Conservation (phyloP, 1,140 invertebrate species). For the Drepana arcuata region DNA sequence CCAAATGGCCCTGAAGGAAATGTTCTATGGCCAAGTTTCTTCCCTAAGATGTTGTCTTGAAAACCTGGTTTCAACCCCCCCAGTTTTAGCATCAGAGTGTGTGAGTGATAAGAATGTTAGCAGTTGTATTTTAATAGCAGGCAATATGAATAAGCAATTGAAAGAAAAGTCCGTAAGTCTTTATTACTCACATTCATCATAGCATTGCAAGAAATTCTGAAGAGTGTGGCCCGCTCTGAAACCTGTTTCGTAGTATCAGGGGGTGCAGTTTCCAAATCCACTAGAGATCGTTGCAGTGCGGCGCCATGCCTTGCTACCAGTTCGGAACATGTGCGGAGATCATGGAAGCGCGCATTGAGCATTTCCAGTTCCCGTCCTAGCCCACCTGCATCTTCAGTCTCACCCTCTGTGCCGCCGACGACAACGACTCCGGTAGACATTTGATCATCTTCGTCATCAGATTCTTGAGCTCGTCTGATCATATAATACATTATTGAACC, state of each 20-base stretch:
- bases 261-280: constrained; percentile 82
- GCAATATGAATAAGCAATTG: no score
- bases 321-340: constrained; percentile 92
- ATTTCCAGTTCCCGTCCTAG: constrained; percentile 75
- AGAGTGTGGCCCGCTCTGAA: constrained; percentile 92
- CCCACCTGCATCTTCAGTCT: constrained; percentile 72
- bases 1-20: no score
- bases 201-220: constrained; percentile 93
- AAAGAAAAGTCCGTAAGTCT: no score
- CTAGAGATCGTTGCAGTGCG: constrained; percentile 86
- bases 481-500: not conserved
- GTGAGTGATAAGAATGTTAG: no score
- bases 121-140: no score
- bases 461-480: constrained; percentile 74
- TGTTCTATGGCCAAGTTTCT: no score
- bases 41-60: no score
- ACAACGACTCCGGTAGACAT: constrained; percentile 59
- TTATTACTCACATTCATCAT: constrained; percentile 97
- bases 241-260: constrained; percentile 78
- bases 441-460: constrained; percentile 90
- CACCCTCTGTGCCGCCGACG: constrained; percentile 34
- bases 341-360: constrained; percentile 83
- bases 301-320: constrained; percentile 90
- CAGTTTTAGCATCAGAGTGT: no score
- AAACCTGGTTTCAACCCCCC: no score